Evolutionary conservation across 2,113 vertebrate species (phyloP).

Genomic region (Mobula birostris): DNA sequence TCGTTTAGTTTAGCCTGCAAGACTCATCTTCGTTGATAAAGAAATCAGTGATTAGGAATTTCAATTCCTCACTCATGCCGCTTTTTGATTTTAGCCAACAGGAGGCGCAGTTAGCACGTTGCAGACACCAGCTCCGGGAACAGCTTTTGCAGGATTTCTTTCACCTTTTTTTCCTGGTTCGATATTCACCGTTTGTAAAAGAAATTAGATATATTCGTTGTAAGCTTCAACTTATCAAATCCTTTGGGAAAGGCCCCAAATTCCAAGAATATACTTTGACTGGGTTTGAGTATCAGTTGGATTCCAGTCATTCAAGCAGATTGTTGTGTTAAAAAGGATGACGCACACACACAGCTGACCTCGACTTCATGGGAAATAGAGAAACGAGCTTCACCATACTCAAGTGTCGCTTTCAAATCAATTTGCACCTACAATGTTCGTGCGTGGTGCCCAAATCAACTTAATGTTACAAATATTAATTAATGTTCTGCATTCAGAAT

Average conservation of each 20-base stretch:
- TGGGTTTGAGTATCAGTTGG: neutral
- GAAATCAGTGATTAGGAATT: neutral
- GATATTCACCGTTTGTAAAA: neutral
- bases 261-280: neutral
- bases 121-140: neutral
- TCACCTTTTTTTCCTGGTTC: neutral
- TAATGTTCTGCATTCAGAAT: neutral
- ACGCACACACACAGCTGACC: slow-evolving; percentile 15
- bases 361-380: neutral
- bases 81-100: neutral
- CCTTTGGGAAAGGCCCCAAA: neutral
- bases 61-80: too few species aligned
- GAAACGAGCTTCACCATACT: too few species aligned
- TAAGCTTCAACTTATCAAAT: neutral
- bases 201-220: neutral
- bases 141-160: neutral
- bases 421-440: neutral
- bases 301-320: neutral
- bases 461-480: neutral
- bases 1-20: neutral
- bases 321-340: neutral
- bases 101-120: slow-evolving; percentile 23
- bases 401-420: neutral
- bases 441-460: neutral
- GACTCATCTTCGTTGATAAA: neutral